These are phyloP conservation scores for Opisthograptis luteolata DNA, from an alignment of 2,888 invertebrate genomes.

Conservation along the genomic window DNA sequence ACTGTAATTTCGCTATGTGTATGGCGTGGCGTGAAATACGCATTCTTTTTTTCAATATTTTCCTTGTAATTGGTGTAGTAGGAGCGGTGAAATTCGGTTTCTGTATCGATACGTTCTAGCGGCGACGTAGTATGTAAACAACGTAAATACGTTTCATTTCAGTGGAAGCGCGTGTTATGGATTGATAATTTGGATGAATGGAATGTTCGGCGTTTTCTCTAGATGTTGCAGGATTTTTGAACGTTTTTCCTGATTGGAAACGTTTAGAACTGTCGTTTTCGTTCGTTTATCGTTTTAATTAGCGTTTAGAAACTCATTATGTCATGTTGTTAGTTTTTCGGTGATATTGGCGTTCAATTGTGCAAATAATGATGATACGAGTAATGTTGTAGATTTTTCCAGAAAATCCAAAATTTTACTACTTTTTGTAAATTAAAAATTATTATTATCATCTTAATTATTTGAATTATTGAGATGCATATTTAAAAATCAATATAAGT, in stretches of 20 bases:
- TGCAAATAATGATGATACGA: too few species aligned
- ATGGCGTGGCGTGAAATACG: constrained; percentile 30
- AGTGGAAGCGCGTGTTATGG: constrained; percentile 14
- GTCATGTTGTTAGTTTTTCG: too few species aligned
- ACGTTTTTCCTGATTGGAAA: not conserved
- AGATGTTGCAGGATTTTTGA: not conserved
- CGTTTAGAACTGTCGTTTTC: too few species aligned
- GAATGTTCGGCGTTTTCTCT: constrained; percentile 13
- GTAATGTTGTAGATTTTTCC: too few species aligned
- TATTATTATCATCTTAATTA: too few species aligned
- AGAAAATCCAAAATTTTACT: too few species aligned
- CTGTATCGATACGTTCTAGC: constrained; percentile 8
- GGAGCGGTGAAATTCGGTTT: not conserved
- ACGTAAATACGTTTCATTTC: constrained; percentile 19
- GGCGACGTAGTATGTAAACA: constrained; percentile 21
- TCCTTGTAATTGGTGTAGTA: constrained; percentile 27
- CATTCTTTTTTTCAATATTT: constrained; percentile 40
- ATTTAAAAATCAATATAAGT: too few species aligned
- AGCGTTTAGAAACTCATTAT: too few species aligned
- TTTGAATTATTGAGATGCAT: too few species aligned
- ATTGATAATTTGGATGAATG: constrained; percentile 13
- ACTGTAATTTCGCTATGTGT: constrained; percentile 44
- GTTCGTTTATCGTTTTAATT: too few species aligned
- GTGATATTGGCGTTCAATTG: too few species aligned
- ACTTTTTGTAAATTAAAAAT: too few species aligned